Conservation (phyloP, 2,113 vertebrate species). For the Dromiciops gliroides region DNA sequence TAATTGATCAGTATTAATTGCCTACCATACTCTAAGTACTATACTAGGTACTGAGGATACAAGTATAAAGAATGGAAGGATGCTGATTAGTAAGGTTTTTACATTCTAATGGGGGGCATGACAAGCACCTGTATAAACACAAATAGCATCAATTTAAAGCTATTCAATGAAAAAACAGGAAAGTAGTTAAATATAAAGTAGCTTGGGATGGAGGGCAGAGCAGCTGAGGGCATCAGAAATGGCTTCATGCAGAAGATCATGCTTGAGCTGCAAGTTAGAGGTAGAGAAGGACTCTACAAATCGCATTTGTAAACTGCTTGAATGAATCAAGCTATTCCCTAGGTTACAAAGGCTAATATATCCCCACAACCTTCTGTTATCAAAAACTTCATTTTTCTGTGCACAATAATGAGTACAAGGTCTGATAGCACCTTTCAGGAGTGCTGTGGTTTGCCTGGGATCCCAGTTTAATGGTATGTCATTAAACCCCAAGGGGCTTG, state of each 20-base stretch:
- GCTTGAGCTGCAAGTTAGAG: not conserved
- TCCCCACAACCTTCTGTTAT: slow-evolving; percentile 8
- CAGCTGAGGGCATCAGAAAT: not conserved
- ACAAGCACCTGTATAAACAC: not conserved
- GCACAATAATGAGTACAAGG: not conserved
- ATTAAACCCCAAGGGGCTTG: not conserved
- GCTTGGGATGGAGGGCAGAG: not conserved
- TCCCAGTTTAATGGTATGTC: not conserved
- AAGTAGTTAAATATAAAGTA: not conserved
- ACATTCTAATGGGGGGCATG: not conserved
- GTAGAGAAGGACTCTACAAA: not conserved
- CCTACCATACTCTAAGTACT: not conserved
- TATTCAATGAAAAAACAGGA: not conserved
- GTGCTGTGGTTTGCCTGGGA: not conserved
- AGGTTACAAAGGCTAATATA: slow-evolving; percentile 3
- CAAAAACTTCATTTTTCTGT: not conserved
- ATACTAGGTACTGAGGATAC: not conserved
- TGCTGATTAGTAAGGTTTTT: not conserved
- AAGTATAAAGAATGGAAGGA: not conserved
- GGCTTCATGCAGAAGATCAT: not conserved
- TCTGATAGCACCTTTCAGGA: not conserved
- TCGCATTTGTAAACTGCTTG: slow-evolving; percentile 22
- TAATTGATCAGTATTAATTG: not conserved
- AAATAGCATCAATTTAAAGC: not conserved
- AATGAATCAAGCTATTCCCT: not conserved